phyloP scores from a whole-genome alignment of 2,797 vertebrate species.

The Knipowitschia caucasica region DNA sequence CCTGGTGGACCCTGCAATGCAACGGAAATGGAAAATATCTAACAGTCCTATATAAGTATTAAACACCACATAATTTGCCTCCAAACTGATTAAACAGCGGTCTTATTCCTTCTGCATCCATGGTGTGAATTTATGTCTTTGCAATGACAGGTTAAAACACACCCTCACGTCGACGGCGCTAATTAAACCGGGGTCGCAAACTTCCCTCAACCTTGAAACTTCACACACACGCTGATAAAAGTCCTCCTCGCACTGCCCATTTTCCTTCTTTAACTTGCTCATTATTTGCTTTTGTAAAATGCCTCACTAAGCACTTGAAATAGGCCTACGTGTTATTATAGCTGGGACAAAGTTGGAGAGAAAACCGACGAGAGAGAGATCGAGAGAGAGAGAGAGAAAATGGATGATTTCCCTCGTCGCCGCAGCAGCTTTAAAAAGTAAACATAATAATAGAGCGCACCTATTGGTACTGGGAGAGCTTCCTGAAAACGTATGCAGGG shows the following conservation, averaged over 20 bases:
- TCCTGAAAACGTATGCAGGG: constrained; percentile 20
- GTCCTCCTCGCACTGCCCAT: constrained; percentile 20
- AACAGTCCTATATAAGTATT: no score
- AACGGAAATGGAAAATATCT: no score
- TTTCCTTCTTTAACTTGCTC: constrained; percentile 38
- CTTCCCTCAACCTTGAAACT: constrained; percentile 43
- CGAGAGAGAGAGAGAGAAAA: constrained; percentile 20
- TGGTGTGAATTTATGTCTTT: constrained; percentile 40
- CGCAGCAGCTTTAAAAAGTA: constrained; percentile 62
- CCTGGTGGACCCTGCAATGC: no score
- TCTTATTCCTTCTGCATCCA: constrained; percentile 10
- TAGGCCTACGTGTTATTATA: constrained; percentile 38
- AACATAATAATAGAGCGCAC: constrained; percentile 69
- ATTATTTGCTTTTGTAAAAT: constrained; percentile 43
- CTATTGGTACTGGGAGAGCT: constrained; percentile 47
- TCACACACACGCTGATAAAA: constrained; percentile 34
- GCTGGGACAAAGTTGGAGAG: constrained; percentile 44
- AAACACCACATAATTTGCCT: background rate
- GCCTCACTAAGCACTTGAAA: constrained; percentile 24
- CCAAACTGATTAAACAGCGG: background rate
- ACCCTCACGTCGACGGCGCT: constrained; percentile 19
- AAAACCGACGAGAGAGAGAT: constrained; percentile 28
- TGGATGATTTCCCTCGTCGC: constrained; percentile 68
- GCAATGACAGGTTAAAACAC: constrained; percentile 19
- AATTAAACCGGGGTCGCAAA: constrained; percentile 40